Evolutionary conservation across 30 jellyfish, hydroid and myxozoan species (phyloP).

Genomic region (Cassiopea andromeda): DNA sequence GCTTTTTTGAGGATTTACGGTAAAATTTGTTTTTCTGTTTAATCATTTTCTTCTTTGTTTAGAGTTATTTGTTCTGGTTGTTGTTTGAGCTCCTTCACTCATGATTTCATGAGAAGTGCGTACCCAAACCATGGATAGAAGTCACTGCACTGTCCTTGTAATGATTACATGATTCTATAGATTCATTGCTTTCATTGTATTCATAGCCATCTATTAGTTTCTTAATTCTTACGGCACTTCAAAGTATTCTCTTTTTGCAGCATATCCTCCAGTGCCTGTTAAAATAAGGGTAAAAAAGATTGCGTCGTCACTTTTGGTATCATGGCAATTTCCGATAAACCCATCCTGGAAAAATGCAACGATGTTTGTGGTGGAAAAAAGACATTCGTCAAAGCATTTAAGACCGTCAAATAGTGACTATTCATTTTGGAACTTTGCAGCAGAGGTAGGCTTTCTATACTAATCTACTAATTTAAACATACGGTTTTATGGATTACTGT

Average conservation of each 20-base stretch:
- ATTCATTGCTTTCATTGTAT: too few relatives aligned
- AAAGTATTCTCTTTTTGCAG: background rate
- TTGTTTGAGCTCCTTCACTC: too few relatives aligned
- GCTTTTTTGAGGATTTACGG: too few relatives aligned
- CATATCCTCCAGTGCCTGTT: constrained; percentile 27
- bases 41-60: too few relatives aligned
- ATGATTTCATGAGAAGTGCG: too few relatives aligned
- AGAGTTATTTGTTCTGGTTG: too few relatives aligned
- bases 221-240: background rate
- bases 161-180: too few relatives aligned
- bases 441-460: background rate
- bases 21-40: too few relatives aligned
- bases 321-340: constrained; percentile 34
- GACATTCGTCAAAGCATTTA: constrained; percentile 1
- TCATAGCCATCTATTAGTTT: background rate
- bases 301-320: constrained; percentile 4
- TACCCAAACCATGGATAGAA: too few relatives aligned
- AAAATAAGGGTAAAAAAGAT: constrained; percentile 2
- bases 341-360: constrained; percentile 10
- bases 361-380: background rate
- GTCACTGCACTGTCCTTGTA: too few relatives aligned
- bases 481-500: too few relatives aligned
- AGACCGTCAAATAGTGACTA: constrained; percentile 17
- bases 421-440: constrained; percentile 24
- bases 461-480: too few relatives aligned